A percentile compares a stretch with the other conserved stretches of the same genome.
Conservation (phyloP, 2,888 invertebrate genomes). For the Torymus auratus region DNA sequence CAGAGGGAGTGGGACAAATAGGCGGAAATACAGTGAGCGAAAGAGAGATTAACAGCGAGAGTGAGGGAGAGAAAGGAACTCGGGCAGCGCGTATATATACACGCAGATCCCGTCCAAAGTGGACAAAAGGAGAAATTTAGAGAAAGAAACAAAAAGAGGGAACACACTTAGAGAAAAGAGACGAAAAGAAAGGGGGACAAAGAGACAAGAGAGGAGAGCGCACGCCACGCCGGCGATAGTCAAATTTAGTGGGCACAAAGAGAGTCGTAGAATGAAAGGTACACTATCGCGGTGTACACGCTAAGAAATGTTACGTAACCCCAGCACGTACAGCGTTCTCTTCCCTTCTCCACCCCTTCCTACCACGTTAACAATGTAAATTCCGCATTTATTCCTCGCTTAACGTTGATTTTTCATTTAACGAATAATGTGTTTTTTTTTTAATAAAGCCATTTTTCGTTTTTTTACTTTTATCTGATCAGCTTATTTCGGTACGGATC, state of each 20-base stretch:
- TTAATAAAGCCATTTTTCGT: no score
- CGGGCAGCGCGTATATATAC: constrained; percentile 4
- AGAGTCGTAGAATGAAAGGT: constrained; percentile 34
- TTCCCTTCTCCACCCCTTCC: neutral
- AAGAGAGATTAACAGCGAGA: constrained; percentile 42
- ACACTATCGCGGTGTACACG: constrained; percentile 13
- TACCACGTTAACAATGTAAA: constrained; percentile 7
- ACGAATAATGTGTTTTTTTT: no score
- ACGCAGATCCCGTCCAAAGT: neutral
- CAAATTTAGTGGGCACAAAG: constrained; percentile 43
- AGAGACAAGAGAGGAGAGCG: constrained; percentile 18
- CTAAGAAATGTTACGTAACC: constrained; percentile 10
- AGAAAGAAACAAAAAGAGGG: neutral
- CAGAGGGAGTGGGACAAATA: constrained; percentile 38
- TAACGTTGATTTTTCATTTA: no score
- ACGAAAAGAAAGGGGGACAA: neutral
- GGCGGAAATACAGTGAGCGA: constrained; percentile 46
- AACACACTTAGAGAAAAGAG: constrained; percentile 29
- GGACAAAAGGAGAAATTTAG: constrained; percentile 39
- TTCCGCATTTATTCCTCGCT: neutral
- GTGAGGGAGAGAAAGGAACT: neutral
- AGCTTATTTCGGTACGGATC: no score
- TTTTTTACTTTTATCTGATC: no score
- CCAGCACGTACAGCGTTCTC: neutral
- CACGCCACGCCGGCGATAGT: constrained; percentile 20